Conservation (phyloP, 1,140 invertebrate species). For the Daktulosphaira vitifoliae region DNA sequence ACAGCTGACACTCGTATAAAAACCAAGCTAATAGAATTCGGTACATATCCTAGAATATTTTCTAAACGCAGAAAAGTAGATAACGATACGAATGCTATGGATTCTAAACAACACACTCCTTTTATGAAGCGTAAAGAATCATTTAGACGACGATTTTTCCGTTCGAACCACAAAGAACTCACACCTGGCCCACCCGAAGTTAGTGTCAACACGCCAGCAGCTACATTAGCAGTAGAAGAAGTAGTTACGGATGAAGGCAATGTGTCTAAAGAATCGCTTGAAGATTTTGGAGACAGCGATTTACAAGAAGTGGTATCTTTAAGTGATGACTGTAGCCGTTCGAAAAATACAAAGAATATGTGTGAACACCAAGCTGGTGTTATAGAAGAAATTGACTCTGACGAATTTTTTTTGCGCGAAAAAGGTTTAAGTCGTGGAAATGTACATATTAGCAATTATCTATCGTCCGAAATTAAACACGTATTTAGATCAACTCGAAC, state of each 20-base stretch:
- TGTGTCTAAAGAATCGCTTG: slow-evolving; percentile 33
- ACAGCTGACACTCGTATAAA: neutral
- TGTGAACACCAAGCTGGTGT: slow-evolving; percentile 47
- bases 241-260: neutral
- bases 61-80: slow-evolving; percentile 48
- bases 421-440: slow-evolving; percentile 72
- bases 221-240: slow-evolving; percentile 38
- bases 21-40: slow-evolving; percentile 47
- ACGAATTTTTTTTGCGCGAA: slow-evolving; percentile 73
- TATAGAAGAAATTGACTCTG: slow-evolving; percentile 73
- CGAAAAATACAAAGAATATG: slow-evolving; percentile 34
- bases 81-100: slow-evolving; percentile 34
- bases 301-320: slow-evolving; percentile 35
- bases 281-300: slow-evolving; percentile 38
- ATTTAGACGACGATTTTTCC: slow-evolving; percentile 10
- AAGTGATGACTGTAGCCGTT: slow-evolving; percentile 14
- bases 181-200: neutral
- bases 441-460: slow-evolving; percentile 63
- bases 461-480: slow-evolving; percentile 67
- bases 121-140: slow-evolving; percentile 27
- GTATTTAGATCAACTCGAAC: slow-evolving; percentile 52
- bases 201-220: neutral
- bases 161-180: slow-evolving; percentile 12
- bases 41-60: slow-evolving; percentile 66
- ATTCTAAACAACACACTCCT: slow-evolving; percentile 34